phyloP scores from a whole-genome alignment of 2,113 vertebrate species.

The Sclerurus mexicanus region DNA sequence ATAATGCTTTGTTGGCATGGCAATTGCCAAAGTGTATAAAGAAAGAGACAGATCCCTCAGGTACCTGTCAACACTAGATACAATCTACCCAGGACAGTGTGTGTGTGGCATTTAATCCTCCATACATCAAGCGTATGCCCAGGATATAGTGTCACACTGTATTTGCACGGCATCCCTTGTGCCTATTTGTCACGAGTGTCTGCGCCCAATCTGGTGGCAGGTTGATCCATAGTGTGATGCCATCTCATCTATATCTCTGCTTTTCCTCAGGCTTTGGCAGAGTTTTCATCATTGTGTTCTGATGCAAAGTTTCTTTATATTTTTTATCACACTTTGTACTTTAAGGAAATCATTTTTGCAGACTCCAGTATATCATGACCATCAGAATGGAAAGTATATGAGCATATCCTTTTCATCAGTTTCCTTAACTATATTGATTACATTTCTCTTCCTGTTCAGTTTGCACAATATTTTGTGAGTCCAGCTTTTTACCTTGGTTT shows the following conservation, averaged over 20 bases:
- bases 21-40: constrained; percentile 38
- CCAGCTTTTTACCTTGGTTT: neutral
- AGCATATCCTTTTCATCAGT: neutral
- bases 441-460: neutral
- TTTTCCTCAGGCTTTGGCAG: constrained; percentile 20
- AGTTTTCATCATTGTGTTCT: constrained; percentile 27
- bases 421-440: neutral
- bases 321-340: neutral
- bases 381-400: neutral
- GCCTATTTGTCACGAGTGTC: constrained; percentile 50
- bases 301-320: constrained; percentile 44
- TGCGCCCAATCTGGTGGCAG: neutral
- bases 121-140: constrained; percentile 37
- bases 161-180: constrained; percentile 35
- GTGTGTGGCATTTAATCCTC: constrained; percentile 60
- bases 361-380: neutral
- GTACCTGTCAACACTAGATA: constrained; percentile 55
- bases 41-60: constrained; percentile 59
- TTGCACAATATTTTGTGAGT: neutral
- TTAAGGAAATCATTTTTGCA: neutral
- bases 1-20: constrained; percentile 34
- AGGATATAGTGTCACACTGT: constrained; percentile 34
- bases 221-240: constrained; percentile 56
- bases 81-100: constrained; percentile 48
- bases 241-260: constrained; percentile 32